Base-by-base conservation (phyloP, 1,140 invertebrate genomes). In the Alviniconcha marisindica region DNA sequence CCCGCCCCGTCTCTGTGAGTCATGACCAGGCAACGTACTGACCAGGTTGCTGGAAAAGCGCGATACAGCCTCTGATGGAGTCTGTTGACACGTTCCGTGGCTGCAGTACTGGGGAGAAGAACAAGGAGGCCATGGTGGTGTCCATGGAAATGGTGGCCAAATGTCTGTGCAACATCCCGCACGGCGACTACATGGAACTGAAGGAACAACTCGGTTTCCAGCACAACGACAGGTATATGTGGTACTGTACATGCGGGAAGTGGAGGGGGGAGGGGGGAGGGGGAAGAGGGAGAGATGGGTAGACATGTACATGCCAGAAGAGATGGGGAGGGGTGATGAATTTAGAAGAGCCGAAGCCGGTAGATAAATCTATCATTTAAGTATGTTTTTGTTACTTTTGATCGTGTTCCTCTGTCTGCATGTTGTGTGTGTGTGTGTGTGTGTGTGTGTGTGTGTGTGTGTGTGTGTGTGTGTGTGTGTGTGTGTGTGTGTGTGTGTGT, bases 21-120 rank as follows among this genome's bases (percentile, higher is more conserved):
- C 48, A n/a, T n/a, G n/a, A n/a, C 48, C 21, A 51, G 48, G 21
- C n/a, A n/a, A n/a, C n/a, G n/a, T n/a, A n/a, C n/a, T 33, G n/a
- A 7, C 0, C 66, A 84, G 83, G 77, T 60, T 84, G 83, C 73
- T 84, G 83, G 83, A 84, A 84, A 69, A 77, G 71, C 56, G 83
- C 83, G 24, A 48, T 84, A 18, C 38, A 28, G 48, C 83, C 83
- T 3, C 63, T 84, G 48, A 69, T 76, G 60, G 83, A 84, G 33
- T 84, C 83, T 2, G 73, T 81, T 10, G 48, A 24, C 33, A 56
- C 51, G 14, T 81, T 76, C 15, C 51, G 1, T 12, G 38, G 24
- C 14, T 60, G 28, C 12, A 18, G 31, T 18, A 33, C 56, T n/a
- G 36, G 21, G 18, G 82, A 42, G 7, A n/a, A 33, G n/a, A 60